phyloP scores from a whole-genome alignment of 2,113 vertebrate species.

The Lucifuga dentata region DNA sequence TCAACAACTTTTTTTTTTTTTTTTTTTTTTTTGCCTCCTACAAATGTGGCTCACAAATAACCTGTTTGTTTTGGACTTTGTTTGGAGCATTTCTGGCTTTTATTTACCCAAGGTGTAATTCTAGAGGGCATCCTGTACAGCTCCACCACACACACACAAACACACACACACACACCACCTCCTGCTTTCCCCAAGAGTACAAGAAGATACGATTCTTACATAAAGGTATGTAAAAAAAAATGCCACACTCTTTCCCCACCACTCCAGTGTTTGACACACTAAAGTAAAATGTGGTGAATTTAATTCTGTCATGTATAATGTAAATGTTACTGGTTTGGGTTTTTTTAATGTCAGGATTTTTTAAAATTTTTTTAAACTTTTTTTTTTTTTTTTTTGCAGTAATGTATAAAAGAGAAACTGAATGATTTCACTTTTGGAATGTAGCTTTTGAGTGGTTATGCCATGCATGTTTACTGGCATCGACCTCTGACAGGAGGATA shows the following conservation, averaged over 20 bases:
- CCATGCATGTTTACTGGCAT: constrained; percentile 82
- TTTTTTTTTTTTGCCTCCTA: background rate
- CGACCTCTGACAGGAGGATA: constrained; percentile 62
- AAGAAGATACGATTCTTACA: constrained; percentile 20
- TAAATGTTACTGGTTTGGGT: constrained; percentile 64
- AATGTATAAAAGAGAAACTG: constrained; percentile 52
- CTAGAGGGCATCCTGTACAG: constrained; percentile 36
- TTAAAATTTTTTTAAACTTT: no score
- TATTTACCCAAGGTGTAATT: constrained; percentile 14
- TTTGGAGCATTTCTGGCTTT: background rate
- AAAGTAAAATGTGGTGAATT: constrained; percentile 47
- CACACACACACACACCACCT: constrained; percentile 45
- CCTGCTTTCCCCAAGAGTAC: constrained; percentile 35
- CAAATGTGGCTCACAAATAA: no score
- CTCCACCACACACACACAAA: constrained; percentile 38
- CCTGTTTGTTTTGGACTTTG: background rate
- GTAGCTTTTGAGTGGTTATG: constrained; percentile 73
- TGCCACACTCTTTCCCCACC: constrained; percentile 3
- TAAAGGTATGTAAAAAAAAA: constrained; percentile 28
- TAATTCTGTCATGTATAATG: constrained; percentile 60
- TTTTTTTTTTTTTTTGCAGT: constrained; percentile 54
- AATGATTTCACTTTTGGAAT: constrained; percentile 78
- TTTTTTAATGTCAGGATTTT: constrained; percentile 38
- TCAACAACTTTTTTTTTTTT: background rate
- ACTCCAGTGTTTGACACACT: constrained; percentile 71